Base-by-base conservation (phyloP, 2,888 invertebrate genomes). In the Ptychoptera contaminata region DNA sequence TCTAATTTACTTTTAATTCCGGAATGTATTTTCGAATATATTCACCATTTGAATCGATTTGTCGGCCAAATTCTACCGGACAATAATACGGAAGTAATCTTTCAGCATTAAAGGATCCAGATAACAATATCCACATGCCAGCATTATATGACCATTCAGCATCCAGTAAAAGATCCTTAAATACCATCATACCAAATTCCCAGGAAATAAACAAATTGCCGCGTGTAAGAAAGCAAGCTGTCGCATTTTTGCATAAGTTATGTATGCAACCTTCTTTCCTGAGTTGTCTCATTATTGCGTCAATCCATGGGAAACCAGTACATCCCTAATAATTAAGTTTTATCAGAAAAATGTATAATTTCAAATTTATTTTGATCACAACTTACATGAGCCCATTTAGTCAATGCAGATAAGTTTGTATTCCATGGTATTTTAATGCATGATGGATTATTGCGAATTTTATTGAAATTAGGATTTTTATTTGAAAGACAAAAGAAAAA, bases 71-170 rank as follows among this genome's bases (percentile, higher is more conserved):
- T 42, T 80, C 72, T 4, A 86, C 80, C 0, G 86, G 86, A 57
- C 85, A 85, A 60, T 85, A 85, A 60, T 84, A 82, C 56, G 85
- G 85, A 57, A 85, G 85, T 62, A 85, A 86, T 61, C 86, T 85
- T 57, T 87, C 85, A 59, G 86, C 86, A 65, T 86, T 86, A 12
- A 85, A 85, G 7, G 85, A 85, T 59, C 84, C 85, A 2, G 84
- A 84, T 7, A 85, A 67, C 86, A 86, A 86, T 84, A 86, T 84
- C 86, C 86, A 87, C 76, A 80, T 85, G 31, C 86, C 87, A 0
- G 86, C 86, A 62, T 86, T 86, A 29, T 86, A 82, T 8, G 85
- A 84, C 85, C 85, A 86, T 62, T 87, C 86, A 0, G 85, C 85
- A 58, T 87, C 87, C 46, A 87, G 65, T 8, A 87, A 65, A 9